These are phyloP conservation scores for Dusona sp. DNA, from an alignment of 2,888 invertebrate species.

Conservation along the genomic window DNA sequence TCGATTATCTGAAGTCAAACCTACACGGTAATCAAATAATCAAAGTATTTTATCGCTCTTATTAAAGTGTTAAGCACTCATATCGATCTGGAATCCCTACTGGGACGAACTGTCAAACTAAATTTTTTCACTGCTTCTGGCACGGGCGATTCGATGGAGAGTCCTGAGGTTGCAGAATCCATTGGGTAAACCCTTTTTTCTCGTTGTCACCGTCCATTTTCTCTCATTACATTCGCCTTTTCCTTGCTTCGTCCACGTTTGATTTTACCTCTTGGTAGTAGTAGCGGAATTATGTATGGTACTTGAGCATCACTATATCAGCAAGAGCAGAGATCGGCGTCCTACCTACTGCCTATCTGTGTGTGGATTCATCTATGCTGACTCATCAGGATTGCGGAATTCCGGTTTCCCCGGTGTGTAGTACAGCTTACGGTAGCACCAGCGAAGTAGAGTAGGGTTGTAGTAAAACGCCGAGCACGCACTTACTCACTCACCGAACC, in stretches of 20 bases:
- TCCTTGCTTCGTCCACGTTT: conserved; percentile 38
- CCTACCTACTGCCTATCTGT: conserved; percentile 33
- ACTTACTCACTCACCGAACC: conserved; percentile 65
- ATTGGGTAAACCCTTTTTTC: conserved; percentile 11
- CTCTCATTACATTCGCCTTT: conserved; percentile 59
- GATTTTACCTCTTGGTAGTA: conserved; percentile 29
- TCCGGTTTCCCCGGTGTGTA: conserved; percentile 57
- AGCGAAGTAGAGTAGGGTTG: conserved; percentile 50
- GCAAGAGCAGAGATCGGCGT: conserved; percentile 48
- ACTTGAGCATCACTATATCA: conserved; percentile 59
- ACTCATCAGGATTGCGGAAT: conserved; percentile 68
- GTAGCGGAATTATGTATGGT: conserved; percentile 53
- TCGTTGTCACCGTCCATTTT: conserved; percentile 40
- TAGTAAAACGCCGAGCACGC: conserved; percentile 68
- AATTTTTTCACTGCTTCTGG: not conserved
- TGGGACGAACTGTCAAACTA: not conserved
- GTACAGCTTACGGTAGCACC: conserved; percentile 52
- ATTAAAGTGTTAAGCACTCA: not conserved
- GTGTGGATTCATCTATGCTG: conserved; percentile 62
- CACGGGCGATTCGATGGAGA: not conserved
- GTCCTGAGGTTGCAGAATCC: conserved; percentile 49
- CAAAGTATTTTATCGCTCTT: not conserved
- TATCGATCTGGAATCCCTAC: not conserved
- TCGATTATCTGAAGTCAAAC: not conserved
- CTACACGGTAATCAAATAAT: not conserved